phyloP scores from a whole-genome alignment of 2,888 invertebrate genomes.

The Ectropis crepuscularia region DNA sequence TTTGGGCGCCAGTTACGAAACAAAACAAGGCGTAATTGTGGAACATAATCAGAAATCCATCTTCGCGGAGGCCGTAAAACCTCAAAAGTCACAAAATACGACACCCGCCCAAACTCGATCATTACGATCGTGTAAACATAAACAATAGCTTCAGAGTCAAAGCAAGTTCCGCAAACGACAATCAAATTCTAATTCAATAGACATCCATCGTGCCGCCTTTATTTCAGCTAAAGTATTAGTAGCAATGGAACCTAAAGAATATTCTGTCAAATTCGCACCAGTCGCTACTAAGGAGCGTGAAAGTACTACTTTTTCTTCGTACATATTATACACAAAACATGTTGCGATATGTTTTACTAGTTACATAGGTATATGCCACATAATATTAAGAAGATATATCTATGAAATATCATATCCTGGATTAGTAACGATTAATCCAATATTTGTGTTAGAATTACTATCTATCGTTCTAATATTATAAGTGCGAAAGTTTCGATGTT shows the following conservation, averaged over 20 bases:
- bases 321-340: background rate
- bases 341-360: no score
- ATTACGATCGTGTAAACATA: slow-evolving; percentile 69
- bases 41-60: slow-evolving; percentile 10
- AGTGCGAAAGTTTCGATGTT: no score
- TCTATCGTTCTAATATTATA: no score
- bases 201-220: background rate
- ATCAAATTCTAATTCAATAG: background rate
- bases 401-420: no score
- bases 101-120: slow-evolving; percentile 47
- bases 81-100: slow-evolving; percentile 27
- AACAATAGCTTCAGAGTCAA: slow-evolving; percentile 71
- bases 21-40: background rate
- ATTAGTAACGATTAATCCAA: no score
- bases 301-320: no score
- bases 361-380: no score
- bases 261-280: background rate
- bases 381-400: no score
- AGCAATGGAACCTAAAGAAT: background rate
- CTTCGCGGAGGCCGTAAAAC: slow-evolving; percentile 9
- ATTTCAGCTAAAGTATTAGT: slow-evolving; percentile 3
- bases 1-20: background rate
- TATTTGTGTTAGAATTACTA: no score
- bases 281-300: background rate
- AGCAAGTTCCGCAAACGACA: slow-evolving; percentile 69